phyloP scores from a whole-genome alignment of 2,888 invertebrate genomes.

The Margaritifera margaritifera region DNA sequence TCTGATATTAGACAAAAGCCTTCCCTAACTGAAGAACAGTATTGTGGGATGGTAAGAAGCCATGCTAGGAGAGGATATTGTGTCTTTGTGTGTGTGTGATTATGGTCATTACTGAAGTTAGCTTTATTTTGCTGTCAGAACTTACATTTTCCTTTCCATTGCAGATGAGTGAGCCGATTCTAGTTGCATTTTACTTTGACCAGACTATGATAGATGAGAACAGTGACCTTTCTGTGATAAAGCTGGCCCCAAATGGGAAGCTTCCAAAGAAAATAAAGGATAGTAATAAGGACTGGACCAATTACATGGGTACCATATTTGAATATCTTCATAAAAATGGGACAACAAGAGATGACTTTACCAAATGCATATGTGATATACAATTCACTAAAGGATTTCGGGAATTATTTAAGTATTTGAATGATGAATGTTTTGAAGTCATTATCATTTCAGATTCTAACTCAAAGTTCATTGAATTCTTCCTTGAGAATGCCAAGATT shows the following conservation, averaged over 20 bases:
- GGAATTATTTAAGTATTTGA: conserved; percentile 76
- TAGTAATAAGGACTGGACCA: conserved; percentile 80
- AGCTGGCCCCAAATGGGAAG: conserved; percentile 76
- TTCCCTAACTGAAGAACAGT: no score
- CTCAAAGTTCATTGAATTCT: conserved; percentile 81
- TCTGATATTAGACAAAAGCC: no score
- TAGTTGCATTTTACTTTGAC: conserved; percentile 87
- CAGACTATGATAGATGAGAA: conserved; percentile 85
- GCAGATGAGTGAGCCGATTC: conserved; percentile 36
- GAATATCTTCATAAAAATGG: conserved; percentile 75
- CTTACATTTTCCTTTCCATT: conserved; percentile 1
- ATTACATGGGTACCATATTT: conserved; percentile 84
- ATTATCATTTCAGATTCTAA: conserved; percentile 88
- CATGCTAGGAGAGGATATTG: no score
- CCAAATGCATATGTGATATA: conserved; percentile 76
- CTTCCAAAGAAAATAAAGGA: conserved; percentile 77
- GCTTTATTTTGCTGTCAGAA: neutral
- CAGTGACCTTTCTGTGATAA: conserved; percentile 80
- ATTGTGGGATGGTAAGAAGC: no score
- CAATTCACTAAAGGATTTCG: conserved; percentile 79
- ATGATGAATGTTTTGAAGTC: conserved; percentile 75
- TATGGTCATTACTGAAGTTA: neutral
- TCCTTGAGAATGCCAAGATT: conserved; percentile 75
- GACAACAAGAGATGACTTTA: conserved; percentile 76
- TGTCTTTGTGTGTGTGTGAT: neutral